Evolutionary conservation across 2,797 vertebrate species (phyloP), one percentile per base, ranked within the genome.

Genomic region (Gila robusta): DNA sequence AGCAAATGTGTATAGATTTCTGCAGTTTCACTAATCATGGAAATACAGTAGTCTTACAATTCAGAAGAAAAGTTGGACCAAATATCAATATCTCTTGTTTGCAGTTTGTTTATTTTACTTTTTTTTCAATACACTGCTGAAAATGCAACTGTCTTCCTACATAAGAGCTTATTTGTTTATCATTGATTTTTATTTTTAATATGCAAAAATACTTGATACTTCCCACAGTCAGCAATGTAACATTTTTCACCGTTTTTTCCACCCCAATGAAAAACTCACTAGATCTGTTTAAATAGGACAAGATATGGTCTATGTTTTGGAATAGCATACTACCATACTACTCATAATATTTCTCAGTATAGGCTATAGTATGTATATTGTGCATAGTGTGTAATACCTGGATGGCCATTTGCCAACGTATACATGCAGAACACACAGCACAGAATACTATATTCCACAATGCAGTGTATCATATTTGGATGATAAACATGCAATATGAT

Each of bases 191-290:
- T 93, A 93, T 94, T 94, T 90, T 52, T 87, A 89, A 41, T 83
- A 89, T 91, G 90, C 90, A 94, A 94, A 92, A 94, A 93, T 90
- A 92, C 92, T 79, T 80, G 44, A 86, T 87, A 66, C 81, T 87
- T 87, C 87, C 78, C 79, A 92, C 87, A 84, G 54, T 91, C 66
- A 67, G 69, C 49, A 83, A 87, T 88, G 88, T 83, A 80, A 91
- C 88, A 88, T 37, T 17, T 89, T 62, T 77, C 87, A 88, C 79
- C 69, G 87, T 71, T 88, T 71, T 88, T 90, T 87, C 86, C 90
- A 89, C 89, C 86, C 86, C 70, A 87, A 49, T 86, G 69, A 85
- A 89, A 90, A 91, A 82, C 88, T 91, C 91, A 89, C 67, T 69
- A 84, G 76, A 88, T 76, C 82, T 89, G 67, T 74, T 62, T 69